Conservation (phyloP, 2,113 vertebrate genomes). For the Zapus hudsonius region DNA sequence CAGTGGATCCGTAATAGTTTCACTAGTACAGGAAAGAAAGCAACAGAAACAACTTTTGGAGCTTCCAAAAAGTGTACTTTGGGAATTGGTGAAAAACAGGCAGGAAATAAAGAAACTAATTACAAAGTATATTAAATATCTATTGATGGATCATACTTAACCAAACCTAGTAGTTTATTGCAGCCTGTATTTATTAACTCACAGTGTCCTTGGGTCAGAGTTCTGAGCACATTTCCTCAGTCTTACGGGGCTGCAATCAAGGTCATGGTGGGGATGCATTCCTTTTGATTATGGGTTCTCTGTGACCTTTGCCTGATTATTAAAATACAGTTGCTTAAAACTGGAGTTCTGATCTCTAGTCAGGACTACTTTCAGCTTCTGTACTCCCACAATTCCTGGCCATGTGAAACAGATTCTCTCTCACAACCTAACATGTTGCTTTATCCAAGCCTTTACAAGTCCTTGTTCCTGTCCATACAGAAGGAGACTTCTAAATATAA, state of each 20-base stretch:
- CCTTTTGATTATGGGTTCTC: not conserved
- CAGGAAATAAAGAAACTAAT: not conserved
- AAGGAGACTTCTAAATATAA: not conserved
- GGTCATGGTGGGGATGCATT: not conserved
- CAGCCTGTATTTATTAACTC: not conserved
- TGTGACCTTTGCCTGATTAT: accelerated
- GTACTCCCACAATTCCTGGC: not conserved
- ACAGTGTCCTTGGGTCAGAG: not conserved
- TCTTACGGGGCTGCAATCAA: not conserved
- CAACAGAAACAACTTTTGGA: not conserved
- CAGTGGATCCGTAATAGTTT: not conserved
- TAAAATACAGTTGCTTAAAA: not conserved
- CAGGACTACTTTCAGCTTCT: not conserved
- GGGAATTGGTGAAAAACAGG: too few species aligned
- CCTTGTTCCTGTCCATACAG: not conserved
- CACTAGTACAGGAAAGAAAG: not conserved
- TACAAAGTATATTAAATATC: not conserved
- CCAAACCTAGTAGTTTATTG: not conserved
- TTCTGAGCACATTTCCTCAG: not conserved
- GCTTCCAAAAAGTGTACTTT: not conserved
- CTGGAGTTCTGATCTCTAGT: not conserved
- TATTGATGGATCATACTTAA: not conserved
- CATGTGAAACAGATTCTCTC: not conserved
- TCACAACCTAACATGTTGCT: not conserved
- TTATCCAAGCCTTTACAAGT: not conserved